These are phyloP conservation scores for Phymastichus coffea DNA, from an alignment of 1,140 invertebrate species.

Conservation along the genomic window DNA sequence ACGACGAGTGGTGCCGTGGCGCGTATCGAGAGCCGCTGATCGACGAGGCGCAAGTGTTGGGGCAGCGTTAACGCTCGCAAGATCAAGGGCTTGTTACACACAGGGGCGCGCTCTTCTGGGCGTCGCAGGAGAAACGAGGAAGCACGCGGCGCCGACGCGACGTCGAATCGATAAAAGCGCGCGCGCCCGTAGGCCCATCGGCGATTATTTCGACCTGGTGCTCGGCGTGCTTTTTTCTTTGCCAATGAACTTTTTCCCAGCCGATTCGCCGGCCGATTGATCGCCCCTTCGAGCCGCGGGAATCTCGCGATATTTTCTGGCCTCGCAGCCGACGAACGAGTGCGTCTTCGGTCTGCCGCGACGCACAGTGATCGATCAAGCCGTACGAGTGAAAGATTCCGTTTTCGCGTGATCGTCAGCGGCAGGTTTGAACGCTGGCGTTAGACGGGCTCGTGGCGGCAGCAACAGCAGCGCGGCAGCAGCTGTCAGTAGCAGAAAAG, in stretches of 20 bases:
- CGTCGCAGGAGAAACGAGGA: neutral
- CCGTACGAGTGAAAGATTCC: no score
- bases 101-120: neutral
- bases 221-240: conserved; percentile 9
- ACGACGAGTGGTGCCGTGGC: conserved; percentile 36
- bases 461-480: no score
- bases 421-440: no score
- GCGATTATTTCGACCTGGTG: neutral
- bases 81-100: neutral
- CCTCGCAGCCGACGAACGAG: neutral
- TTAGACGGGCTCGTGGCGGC: no score
- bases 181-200: neutral
- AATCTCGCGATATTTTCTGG: conserved; percentile 11
- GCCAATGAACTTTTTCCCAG: conserved; percentile 21
- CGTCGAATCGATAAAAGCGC: conserved; percentile 16
- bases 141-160: neutral
- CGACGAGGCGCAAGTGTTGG: conserved; percentile 35
- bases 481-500: no score
- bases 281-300: neutral
- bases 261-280: neutral
- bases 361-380: conserved; percentile 2
- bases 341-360: neutral
- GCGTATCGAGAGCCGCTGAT: conserved; percentile 33
- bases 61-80: conserved; percentile 40
- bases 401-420: no score